phyloP scores from a whole-genome alignment of 2,888 invertebrate species.

The Diarsia mendica region DNA sequence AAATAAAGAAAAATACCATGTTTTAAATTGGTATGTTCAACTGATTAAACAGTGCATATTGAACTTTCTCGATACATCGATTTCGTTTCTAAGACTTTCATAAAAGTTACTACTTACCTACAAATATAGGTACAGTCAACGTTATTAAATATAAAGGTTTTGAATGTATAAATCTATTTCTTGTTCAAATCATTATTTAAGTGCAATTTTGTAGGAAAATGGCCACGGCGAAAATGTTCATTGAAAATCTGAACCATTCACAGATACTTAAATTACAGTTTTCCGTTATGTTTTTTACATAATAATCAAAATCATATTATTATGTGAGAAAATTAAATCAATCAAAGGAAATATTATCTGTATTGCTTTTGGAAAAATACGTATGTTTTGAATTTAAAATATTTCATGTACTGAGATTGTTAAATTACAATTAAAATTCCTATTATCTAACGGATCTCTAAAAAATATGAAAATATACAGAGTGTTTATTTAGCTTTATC shows the following conservation, averaged over 20 bases:
- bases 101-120: neutral
- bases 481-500: constrained; percentile 65
- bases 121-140: neutral
- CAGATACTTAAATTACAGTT: neutral
- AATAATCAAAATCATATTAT: neutral
- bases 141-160: neutral
- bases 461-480: constrained; percentile 44
- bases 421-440: neutral
- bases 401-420: neutral
- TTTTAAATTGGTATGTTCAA: constrained; percentile 28
- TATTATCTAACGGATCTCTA: constrained; percentile 18
- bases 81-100: neutral
- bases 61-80: constrained; percentile 8
- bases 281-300: no score
- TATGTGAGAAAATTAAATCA: neutral
- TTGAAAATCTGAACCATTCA: neutral
- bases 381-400: no score
- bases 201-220: neutral
- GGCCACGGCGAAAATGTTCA: no score
- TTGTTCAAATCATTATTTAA: neutral
- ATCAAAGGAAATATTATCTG: neutral
- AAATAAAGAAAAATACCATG: no score
- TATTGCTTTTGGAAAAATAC: neutral
- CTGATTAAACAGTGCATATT: constrained; percentile 13
- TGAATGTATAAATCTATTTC: neutral